These are phyloP conservation scores for Ephydatia muelleri DNA, from an alignment of 37 sponge, comb jelly and placozoan genomes.

Conservation along the genomic window DNA sequence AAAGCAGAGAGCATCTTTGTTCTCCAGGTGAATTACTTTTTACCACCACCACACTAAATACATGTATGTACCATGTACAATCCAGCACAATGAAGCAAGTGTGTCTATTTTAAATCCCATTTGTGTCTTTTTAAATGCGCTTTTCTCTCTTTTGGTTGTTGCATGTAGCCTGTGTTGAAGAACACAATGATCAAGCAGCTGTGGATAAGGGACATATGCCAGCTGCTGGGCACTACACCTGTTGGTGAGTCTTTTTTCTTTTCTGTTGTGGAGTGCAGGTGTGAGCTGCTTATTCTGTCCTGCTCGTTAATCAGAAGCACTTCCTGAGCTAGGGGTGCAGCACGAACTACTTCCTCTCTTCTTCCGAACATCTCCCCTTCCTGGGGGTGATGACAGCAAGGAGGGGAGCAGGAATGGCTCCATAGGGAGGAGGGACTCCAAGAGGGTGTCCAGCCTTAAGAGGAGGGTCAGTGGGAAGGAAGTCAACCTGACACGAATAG, in stretches of 20 bases:
- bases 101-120: not conserved
- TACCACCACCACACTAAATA: not conserved
- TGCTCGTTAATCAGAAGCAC: not conserved
- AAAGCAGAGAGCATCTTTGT: slow-evolving; percentile 29
- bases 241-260: not conserved
- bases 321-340: slow-evolving; percentile 10
- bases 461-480: not conserved
- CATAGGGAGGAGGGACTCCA: slow-evolving; percentile 7
- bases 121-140: not conserved
- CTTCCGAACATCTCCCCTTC: not conserved
- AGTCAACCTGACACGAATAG: not conserved
- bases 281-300: not conserved
- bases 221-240: not conserved
- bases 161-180: not conserved
- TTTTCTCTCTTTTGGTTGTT: not conserved
- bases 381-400: not conserved
- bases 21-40: slow-evolving; percentile 18
- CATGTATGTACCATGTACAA: not conserved
- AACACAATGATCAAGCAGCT: slow-evolving; percentile 3
- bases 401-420: slow-evolving; percentile 9
- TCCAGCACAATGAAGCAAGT: not conserved
- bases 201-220: slow-evolving; percentile 5
- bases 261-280: not conserved
- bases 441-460: not conserved
- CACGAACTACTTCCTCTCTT: slow-evolving; percentile 26